Evolutionary conservation across 2,888 invertebrate species (phyloP), one percentile per base, ranked within the genome.

Genomic region (Alitta virens): DNA sequence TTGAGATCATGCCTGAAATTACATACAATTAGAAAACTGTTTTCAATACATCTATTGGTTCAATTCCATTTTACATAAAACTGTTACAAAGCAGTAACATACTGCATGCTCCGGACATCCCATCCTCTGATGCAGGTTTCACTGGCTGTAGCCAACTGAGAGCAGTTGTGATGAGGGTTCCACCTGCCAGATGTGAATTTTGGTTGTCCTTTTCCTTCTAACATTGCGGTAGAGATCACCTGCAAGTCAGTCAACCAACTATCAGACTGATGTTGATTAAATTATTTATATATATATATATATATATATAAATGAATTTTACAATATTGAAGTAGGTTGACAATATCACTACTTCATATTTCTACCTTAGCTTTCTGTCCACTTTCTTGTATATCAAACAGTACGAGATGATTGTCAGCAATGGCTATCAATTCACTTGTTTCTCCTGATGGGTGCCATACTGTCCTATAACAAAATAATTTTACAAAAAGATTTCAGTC

Each of bases 151-250:
- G 92, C 90, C 76, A 98, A 88, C 83, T 92, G 91, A 65, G 88
- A 87, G 71, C 90, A 89, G 71, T 90, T 90, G 78, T 94, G 93
- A 77, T 97, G 95, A 12, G 96, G 95, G 81, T 94, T 94, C 96
- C 97, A 98, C 82, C 92, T 91, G 9, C 94, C 94, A 56, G 87
- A 88, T 0, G 89, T 90, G 75, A 92, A 90, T 77, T 90, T 90
- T 38, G 89, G 89, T 69, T 90, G 87, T 67, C 89, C 89, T 82
- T 90, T 89, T 1, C 87, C 86, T 71, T 87, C 87, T 50, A 88
- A 81, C 25, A 72, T 72, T 16, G 75, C 70, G 16, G 75, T 71
- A 53, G 73, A 74, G 24, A 70, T 67, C 54, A 75, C 58, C 79
- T 79, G 59, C 56, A 60, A 54, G 26, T 33, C n/a, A n/a, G n/a